phyloP scores from a whole-genome alignment of 2,888 invertebrate species.

The Nycteola revayana region DNA sequence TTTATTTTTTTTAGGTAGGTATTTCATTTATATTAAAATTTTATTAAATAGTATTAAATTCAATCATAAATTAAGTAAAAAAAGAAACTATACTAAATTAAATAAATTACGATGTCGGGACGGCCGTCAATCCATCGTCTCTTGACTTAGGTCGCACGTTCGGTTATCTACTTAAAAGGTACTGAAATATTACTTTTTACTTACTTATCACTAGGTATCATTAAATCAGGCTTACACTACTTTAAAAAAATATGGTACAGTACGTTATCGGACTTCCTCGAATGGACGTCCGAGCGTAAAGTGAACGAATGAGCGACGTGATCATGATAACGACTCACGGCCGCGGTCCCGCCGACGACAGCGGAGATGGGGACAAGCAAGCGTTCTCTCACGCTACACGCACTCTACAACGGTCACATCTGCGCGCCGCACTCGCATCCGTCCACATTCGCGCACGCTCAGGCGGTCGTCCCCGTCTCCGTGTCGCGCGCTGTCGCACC shows the following conservation, averaged over 20 bases:
- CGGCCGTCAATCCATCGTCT: conserved; percentile 79
- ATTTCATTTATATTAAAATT: conserved; percentile 64
- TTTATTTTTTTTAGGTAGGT: conserved; percentile 49
- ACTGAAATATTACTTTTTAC: conserved; percentile 75
- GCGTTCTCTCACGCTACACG: conserved; percentile 53
- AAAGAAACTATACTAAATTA: conserved; percentile 70
- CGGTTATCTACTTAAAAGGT: conserved; percentile 80
- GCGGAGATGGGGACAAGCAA: conserved; percentile 79
- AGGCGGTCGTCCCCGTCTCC: conserved; percentile 76
- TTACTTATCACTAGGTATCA: conserved; percentile 70
- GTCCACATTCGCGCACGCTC: conserved; percentile 70
- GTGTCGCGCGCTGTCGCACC: conserved; percentile 57
- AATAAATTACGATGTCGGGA: conserved; percentile 82
- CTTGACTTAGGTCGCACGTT: conserved; percentile 81
- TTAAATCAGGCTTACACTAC: conserved; percentile 74
- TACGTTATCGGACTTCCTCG: conserved; percentile 64
- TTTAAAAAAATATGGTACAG: conserved; percentile 77
- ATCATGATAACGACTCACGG: conserved; percentile 77
- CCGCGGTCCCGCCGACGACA: conserved; percentile 69
- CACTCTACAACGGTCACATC: conserved; percentile 49
- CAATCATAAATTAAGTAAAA: conserved; percentile 74
- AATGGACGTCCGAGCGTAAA: conserved; percentile 69
- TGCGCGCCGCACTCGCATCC: conserved; percentile 57
- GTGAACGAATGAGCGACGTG: conserved; percentile 78
- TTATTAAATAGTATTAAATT: conserved; percentile 71